Percentiles rank a stretch among this genome's conserved stretches.
phyloP scores from a whole-genome alignment of 2,888 invertebrate genomes.

The Pterostichus madidus region DNA sequence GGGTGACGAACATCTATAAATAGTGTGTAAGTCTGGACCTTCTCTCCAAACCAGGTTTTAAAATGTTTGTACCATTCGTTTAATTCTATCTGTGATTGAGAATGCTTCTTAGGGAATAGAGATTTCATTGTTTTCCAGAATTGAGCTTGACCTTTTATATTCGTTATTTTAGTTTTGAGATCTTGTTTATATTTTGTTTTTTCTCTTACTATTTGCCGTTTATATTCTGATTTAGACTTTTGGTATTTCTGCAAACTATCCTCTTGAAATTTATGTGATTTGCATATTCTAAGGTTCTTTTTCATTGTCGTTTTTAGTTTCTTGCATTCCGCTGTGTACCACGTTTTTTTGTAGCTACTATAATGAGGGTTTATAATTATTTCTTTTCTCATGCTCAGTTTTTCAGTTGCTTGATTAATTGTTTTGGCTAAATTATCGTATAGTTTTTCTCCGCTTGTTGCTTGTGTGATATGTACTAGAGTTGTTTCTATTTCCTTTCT shows the following conservation, averaged over 20 bases:
- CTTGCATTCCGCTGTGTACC: neutral
- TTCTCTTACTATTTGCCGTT: neutral
- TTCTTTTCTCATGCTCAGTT: neutral
- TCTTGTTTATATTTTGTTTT: neutral
- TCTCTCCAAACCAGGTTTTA: neutral
- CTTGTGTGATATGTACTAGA: neutral
- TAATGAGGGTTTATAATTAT: neutral
- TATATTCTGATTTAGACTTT: neutral
- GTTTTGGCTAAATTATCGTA: neutral
- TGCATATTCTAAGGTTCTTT: neutral
- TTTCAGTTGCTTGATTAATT: neutral
- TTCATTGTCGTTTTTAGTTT: neutral
- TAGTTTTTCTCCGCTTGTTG: neutral
- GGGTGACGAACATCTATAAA: neutral
- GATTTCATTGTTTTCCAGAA: constrained; percentile 18
- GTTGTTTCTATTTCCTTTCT: neutral
- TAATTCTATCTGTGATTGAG: neutral
- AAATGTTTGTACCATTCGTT: neutral
- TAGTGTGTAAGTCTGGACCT: neutral
- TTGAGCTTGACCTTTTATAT: neutral
- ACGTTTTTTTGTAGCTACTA: neutral
- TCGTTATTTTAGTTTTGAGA: neutral
- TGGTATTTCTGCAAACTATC: neutral
- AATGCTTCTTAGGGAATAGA: neutral
- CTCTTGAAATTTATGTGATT: neutral